These are phyloP conservation scores for Thaumetopoea pityocampa DNA, from an alignment of 1,140 invertebrate species.

Conservation along the genomic window DNA sequence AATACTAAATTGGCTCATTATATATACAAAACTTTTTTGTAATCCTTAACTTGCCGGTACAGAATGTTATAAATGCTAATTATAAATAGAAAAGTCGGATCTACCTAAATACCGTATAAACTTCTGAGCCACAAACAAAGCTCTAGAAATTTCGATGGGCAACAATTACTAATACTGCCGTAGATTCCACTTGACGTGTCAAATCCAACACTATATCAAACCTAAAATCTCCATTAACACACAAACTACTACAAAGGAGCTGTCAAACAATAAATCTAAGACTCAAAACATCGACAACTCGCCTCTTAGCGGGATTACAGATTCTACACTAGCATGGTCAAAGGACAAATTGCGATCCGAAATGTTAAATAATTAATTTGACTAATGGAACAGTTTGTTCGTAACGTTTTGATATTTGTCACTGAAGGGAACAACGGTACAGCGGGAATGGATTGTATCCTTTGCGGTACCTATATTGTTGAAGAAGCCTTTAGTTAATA, in stretches of 20 bases:
- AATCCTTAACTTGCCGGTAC: too few species aligned
- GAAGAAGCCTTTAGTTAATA: too few species aligned
- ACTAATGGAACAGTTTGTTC: conserved; percentile 65
- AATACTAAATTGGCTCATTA: too few species aligned
- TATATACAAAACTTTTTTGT: too few species aligned
- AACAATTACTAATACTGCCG: too few species aligned
- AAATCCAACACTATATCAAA: conserved; percentile 7
- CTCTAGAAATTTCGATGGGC: too few species aligned
- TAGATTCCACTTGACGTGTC: conserved; percentile 4
- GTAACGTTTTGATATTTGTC: conserved; percentile 55
- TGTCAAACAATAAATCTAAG: conserved; percentile 18
- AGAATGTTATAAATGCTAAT: too few species aligned
- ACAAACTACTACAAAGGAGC: conserved; percentile 2
- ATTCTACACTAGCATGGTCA: conserved; percentile 52
- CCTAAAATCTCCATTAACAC: conserved; percentile 12
- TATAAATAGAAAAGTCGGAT: too few species aligned
- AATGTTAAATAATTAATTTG: conserved; percentile 70
- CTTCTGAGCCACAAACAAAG: too few species aligned
- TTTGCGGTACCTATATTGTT: too few species aligned
- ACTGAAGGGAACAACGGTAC: conserved; percentile 33
- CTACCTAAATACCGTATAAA: too few species aligned
- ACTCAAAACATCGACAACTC: conserved; percentile 43
- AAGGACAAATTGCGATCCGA: conserved; percentile 47
- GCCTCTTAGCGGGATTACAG: conserved; percentile 48
- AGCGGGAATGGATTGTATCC: too few species aligned